These are phyloP conservation scores for Lordiphosa collinella DNA, from an alignment of 1,140 invertebrate species.

Conservation along the genomic window DNA sequence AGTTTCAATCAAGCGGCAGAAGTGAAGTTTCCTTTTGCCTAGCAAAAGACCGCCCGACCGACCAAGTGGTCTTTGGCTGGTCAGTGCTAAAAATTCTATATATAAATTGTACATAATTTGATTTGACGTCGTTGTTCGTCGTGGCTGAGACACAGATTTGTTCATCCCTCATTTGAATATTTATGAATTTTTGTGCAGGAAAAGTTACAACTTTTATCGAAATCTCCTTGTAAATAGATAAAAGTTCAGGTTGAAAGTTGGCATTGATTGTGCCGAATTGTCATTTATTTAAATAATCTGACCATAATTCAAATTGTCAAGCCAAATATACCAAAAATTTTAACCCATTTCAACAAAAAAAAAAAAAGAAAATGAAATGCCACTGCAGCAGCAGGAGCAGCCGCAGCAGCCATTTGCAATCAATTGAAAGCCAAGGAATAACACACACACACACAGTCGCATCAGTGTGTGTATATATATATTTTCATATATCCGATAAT, in stretches of 20 bases:
- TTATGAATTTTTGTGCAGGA: slow-evolving; percentile 43
- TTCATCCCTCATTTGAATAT: slow-evolving; percentile 64
- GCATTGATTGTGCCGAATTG: slow-evolving; percentile 17
- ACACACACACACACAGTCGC: neutral
- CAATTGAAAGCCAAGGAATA: slow-evolving; percentile 25
- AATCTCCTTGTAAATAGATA: slow-evolving; percentile 22
- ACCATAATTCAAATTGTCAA: slow-evolving; percentile 58
- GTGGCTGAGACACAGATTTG: slow-evolving; percentile 21
- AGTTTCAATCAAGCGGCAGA: slow-evolving; percentile 78
- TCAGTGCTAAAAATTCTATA: slow-evolving; percentile 32
- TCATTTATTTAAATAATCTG: slow-evolving; percentile 67
- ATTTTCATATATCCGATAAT: slow-evolving; percentile 43
- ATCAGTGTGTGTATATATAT: neutral
- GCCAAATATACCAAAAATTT: slow-evolving; percentile 22
- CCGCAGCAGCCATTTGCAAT: slow-evolving; percentile 52
- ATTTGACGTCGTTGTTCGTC: slow-evolving; percentile 41
- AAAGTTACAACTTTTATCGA: neutral
- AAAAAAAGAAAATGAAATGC: slow-evolving; percentile 30
- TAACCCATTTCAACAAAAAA: slow-evolving; percentile 55
- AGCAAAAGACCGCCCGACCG: slow-evolving; percentile 25
- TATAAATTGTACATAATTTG: slow-evolving; percentile 69
- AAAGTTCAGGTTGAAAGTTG: neutral
- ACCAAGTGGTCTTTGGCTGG: slow-evolving; percentile 33
- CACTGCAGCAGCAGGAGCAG: slow-evolving; percentile 25
- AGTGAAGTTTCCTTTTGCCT: slow-evolving; percentile 52